phyloP scores from a whole-genome alignment of 2,888 invertebrate species.

The Drosophila atripex region DNA sequence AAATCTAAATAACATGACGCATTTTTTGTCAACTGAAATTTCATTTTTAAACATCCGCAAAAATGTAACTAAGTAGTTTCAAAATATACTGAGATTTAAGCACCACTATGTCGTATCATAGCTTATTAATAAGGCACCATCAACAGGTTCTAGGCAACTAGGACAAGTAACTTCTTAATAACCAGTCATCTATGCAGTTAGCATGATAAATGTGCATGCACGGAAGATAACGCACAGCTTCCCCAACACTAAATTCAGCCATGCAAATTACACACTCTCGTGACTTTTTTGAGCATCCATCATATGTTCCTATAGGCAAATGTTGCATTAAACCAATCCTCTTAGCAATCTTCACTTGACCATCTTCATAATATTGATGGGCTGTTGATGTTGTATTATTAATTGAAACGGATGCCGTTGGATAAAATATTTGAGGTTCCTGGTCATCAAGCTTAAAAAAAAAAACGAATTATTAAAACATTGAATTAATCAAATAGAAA shows the following conservation, averaged over 20 bases:
- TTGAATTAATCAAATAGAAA: not conserved
- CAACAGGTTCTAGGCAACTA: constrained; percentile 96
- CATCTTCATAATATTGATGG: constrained; percentile 88
- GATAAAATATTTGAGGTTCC: constrained; percentile 87
- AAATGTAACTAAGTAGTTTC: not conserved
- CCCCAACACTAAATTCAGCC: constrained; percentile 92
- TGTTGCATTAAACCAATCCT: constrained; percentile 94
- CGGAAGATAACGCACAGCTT: constrained; percentile 91
- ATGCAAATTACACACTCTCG: constrained; percentile 96
- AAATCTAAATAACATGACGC: not conserved
- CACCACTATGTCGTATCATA: constrained; percentile 86
- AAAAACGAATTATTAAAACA: not conserved
- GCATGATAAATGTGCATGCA: constrained; percentile 97
- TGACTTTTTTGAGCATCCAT: constrained; percentile 90
- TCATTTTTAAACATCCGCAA: not conserved
- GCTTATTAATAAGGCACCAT: constrained; percentile 93
- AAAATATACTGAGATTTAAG: not conserved
- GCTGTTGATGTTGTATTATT: constrained; percentile 41
- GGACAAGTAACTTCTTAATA: constrained; percentile 95
- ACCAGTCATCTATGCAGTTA: constrained; percentile 94
- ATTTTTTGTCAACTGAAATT: not conserved
- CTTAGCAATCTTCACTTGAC: constrained; percentile 93
- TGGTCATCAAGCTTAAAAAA: constrained; percentile 68
- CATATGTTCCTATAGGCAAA: constrained; percentile 92
- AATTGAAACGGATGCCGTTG: constrained; percentile 86